A percentile compares a stretch with the other conserved stretches of the same genome.
Evolutionary conservation across 1,140 invertebrate species (phyloP).

Genomic region (Neodiprion lecontei): DNA sequence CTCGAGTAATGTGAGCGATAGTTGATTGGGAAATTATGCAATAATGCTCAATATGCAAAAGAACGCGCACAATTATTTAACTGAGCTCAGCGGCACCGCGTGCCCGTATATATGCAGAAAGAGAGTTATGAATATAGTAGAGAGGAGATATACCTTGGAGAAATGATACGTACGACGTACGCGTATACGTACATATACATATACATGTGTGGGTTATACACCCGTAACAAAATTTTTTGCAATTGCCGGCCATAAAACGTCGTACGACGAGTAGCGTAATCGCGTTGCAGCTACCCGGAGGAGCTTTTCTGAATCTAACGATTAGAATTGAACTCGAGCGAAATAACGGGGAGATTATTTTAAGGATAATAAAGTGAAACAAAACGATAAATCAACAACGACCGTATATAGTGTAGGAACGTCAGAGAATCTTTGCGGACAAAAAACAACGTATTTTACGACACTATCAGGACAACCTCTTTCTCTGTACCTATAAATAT

Average conservation of each 20-base stretch:
- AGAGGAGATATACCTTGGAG: neutral
- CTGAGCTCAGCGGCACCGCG: neutral
- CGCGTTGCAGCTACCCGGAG: too few species aligned
- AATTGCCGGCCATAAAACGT: too few species aligned
- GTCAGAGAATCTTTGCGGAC: neutral
- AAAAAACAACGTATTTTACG: neutral
- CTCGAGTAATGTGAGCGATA: conserved; percentile 68
- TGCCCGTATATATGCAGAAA: neutral
- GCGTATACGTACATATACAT: neutral
- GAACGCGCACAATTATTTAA: neutral
- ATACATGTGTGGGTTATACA: too few species aligned
- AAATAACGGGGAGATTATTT: neutral
- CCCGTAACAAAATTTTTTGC: too few species aligned
- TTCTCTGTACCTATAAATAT: neutral
- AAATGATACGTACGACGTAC: neutral
- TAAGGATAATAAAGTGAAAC: neutral
- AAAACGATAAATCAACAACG: neutral
- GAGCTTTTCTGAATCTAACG: too few species aligned
- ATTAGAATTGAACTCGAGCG: neutral
- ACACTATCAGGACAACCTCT: neutral
- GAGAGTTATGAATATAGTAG: neutral
- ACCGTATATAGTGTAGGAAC: neutral
- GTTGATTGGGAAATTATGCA: neutral
- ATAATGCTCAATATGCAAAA: neutral
- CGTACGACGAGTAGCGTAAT: too few species aligned